Evolutionary conservation across 2,888 invertebrate genomes (phyloP).

Genomic region (Prenolepis imparis): DNA sequence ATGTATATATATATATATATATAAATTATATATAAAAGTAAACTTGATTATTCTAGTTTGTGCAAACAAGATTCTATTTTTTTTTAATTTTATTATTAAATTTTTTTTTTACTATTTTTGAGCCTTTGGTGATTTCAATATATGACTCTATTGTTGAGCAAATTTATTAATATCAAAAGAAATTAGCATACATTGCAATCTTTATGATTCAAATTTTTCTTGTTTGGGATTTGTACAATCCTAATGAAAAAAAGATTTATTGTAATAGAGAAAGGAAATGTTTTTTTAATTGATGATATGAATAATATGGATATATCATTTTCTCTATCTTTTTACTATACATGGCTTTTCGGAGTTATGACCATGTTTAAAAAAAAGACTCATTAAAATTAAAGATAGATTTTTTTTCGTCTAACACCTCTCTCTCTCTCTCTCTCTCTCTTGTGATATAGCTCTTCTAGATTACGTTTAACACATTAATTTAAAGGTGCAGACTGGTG

Average conservation of each 20-base stretch:
- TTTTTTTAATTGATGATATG: constrained; percentile 18
- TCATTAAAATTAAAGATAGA: constrained; percentile 43
- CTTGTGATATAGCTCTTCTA: constrained; percentile 59
- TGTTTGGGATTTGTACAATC: not conserved
- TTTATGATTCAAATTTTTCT: not conserved
- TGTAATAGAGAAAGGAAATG: not conserved
- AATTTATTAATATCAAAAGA: not conserved
- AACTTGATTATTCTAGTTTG: not conserved
- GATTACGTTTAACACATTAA: not conserved
- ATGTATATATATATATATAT: no score
- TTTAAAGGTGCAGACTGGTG: not conserved
- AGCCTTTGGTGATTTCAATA: not conserved
- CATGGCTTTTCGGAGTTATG: not conserved
- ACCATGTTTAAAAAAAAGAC: constrained; percentile 2
- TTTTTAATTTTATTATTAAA: constrained; percentile 7
- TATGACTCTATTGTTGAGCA: not conserved
- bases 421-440: not conserved
- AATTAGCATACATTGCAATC: constrained; percentile 2
- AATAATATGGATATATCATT: not conserved
- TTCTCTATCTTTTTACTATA: not conserved
- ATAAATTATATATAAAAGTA: no score
- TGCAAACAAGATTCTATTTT: not conserved
- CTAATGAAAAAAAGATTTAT: not conserved
- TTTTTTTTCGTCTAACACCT: constrained; percentile 59
- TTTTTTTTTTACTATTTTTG: constrained; percentile 5